phyloP scores from a whole-genome alignment of 2,888 invertebrate genomes.

The Cylloceria caligata region DNA sequence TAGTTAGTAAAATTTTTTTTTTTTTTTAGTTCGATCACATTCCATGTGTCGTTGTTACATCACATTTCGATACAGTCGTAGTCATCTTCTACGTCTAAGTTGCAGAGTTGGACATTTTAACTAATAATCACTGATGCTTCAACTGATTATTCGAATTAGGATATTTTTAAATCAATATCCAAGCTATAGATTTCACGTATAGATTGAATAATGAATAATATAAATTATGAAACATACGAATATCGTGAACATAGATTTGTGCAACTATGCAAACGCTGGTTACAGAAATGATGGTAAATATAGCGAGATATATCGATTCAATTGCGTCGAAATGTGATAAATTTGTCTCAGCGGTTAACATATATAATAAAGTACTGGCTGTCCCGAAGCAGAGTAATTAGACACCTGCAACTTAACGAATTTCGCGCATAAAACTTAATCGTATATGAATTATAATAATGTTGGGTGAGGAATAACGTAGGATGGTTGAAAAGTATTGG shows the following conservation, averaged over 20 bases:
- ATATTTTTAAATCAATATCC: neutral
- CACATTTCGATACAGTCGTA: conserved; percentile 69
- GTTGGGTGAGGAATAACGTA: conserved; percentile 13
- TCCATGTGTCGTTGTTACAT: conserved; percentile 48
- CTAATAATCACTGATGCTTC: neutral
- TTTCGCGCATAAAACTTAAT: conserved; percentile 11
- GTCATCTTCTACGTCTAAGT: conserved; percentile 54
- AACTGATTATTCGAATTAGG: neutral
- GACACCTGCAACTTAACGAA: conserved; percentile 54
- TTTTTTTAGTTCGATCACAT: conserved; percentile 34
- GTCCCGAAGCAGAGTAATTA: conserved; percentile 46
- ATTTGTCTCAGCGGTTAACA: conserved; percentile 57
- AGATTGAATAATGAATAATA: too few relatives aligned
- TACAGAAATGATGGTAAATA: conserved; percentile 28
- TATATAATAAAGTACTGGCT: conserved; percentile 54
- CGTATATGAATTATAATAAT: conserved; percentile 14
- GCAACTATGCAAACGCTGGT: neutral
- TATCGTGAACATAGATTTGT: neutral
- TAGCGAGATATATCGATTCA: conserved; percentile 67
- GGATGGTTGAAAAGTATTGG: conserved; percentile 48
- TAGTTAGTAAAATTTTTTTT: neutral
- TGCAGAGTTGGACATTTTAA: conserved; percentile 38
- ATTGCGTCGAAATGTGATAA: conserved; percentile 70
- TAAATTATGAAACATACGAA: neutral
- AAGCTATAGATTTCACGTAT: too few relatives aligned